Evolutionary conservation across 1,140 invertebrate species (phyloP).

Genomic region (Euwallacea similis): DNA sequence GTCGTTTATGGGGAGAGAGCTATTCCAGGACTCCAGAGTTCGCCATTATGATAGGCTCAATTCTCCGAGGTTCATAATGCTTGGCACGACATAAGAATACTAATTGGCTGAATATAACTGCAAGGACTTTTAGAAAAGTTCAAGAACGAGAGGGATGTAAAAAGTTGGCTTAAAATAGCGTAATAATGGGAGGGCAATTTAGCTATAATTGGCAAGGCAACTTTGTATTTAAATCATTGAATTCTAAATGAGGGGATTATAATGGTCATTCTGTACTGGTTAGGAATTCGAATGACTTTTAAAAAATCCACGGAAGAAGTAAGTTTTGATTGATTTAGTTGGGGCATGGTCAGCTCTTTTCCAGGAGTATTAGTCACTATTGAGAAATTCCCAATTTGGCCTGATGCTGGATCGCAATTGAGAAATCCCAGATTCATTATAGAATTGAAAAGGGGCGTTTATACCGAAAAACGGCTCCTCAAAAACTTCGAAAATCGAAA

Average conservation of each 20-base stretch:
- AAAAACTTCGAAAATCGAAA: too few relatives aligned
- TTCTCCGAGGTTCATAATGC: conserved; percentile 22
- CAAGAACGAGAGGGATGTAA: conserved; percentile 12
- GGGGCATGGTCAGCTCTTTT: too few relatives aligned
- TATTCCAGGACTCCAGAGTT: conserved; percentile 14
- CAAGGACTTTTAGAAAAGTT: conserved; percentile 21
- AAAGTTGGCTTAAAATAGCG: conserved; percentile 20
- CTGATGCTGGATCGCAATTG: too few relatives aligned
- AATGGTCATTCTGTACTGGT: too few relatives aligned
- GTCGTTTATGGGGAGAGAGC: conserved; percentile 15
- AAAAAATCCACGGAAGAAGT: too few relatives aligned
- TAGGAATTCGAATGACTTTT: too few relatives aligned
- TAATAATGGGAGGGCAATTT: conserved; percentile 26
- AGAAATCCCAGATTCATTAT: too few relatives aligned
- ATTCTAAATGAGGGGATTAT: conserved; percentile 1
- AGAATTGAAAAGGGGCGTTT: too few relatives aligned
- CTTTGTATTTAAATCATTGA: conserved; percentile 24
- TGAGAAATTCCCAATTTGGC: too few relatives aligned
- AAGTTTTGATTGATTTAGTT: too few relatives aligned
- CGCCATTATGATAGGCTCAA: conserved; percentile 29
- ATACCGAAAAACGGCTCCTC: too few relatives aligned
- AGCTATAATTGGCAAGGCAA: conserved; percentile 23
- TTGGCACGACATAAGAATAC: conserved; percentile 32
- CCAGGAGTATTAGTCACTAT: too few relatives aligned
- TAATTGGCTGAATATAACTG: conserved; percentile 24